Evolutionary conservation across 1,140 invertebrate genomes (phyloP).

Genomic region (Meloidogyne hapla): DNA sequence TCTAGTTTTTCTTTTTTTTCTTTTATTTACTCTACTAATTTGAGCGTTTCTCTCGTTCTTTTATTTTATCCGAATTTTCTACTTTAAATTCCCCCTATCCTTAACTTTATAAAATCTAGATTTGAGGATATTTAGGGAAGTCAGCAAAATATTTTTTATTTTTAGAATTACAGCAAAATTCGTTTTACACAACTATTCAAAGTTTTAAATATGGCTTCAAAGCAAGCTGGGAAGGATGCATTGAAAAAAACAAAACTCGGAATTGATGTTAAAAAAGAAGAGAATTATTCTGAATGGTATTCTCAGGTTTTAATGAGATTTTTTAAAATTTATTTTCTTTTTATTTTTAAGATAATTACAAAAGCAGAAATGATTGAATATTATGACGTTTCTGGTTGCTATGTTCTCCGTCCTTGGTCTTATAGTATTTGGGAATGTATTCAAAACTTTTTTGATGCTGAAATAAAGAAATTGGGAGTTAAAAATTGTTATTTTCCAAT

Average conservation of each 20-base stretch:
- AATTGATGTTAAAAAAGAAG: constrained; percentile 85
- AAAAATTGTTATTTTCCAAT: constrained; percentile 98
- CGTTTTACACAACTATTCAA: neutral
- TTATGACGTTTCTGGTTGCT: constrained; percentile 98
- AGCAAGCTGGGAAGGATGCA: constrained; percentile 51
- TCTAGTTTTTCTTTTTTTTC: too few relatives aligned
- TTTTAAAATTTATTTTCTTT: constrained; percentile 6
- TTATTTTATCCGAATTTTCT: too few relatives aligned
- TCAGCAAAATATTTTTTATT: too few relatives aligned
- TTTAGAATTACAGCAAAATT: neutral
- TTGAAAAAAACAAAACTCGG: constrained; percentile 87
- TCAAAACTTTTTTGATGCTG: constrained; percentile 80
- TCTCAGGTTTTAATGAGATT: constrained; percentile 73
- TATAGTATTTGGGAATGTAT: constrained; percentile 94
- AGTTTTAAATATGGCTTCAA: neutral
- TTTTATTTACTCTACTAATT: too few relatives aligned
- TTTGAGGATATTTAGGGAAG: too few relatives aligned
- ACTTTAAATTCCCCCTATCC: too few relatives aligned
- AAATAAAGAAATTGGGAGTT: constrained; percentile 89
- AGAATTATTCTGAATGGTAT: constrained; percentile 95
- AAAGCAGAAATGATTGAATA: constrained; percentile 99
- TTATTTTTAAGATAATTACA: constrained; percentile 75
- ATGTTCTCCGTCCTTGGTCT: constrained; percentile 93
- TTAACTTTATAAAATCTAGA: too few relatives aligned
- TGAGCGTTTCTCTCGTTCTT: too few relatives aligned